Evolutionary conservation across 2,113 vertebrate species (phyloP).

Genomic region (Ceratotherium simum): DNA sequence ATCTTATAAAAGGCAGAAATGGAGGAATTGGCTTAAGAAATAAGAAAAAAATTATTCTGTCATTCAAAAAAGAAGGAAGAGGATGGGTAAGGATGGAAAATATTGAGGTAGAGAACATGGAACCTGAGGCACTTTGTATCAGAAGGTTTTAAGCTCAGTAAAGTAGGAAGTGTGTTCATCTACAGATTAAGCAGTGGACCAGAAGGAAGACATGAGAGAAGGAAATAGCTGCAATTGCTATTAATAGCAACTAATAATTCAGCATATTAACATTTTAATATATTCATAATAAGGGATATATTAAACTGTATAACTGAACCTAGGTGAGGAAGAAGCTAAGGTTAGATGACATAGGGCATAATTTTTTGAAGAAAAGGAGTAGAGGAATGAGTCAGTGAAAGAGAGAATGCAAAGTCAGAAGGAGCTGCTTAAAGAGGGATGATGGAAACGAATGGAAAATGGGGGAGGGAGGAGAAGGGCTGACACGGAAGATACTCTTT

Average conservation of each 20-base stretch:
- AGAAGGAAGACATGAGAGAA: background rate
- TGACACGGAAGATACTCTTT: fast-evolving
- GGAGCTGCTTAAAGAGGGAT: background rate
- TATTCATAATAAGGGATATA: background rate
- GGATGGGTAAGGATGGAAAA: background rate
- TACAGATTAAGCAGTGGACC: background rate
- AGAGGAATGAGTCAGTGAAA: background rate
- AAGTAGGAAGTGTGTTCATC: background rate
- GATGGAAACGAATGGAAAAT: background rate
- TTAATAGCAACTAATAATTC: background rate
- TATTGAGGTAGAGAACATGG: background rate
- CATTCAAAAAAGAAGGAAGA: background rate
- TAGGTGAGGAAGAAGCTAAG: background rate
- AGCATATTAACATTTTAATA: background rate
- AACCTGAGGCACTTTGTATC: background rate
- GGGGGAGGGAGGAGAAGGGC: background rate
- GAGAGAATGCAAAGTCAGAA: background rate
- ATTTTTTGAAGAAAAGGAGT: background rate
- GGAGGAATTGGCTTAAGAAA: background rate
- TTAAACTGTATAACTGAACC: background rate
- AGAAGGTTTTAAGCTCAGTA: background rate
- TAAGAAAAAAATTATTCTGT: background rate
- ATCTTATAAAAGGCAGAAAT: background rate
- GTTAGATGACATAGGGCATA: background rate
- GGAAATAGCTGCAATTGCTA: background rate